phyloP scores from a whole-genome alignment of 2,113 vertebrate species.

The Ginglymostoma cirratum region DNA sequence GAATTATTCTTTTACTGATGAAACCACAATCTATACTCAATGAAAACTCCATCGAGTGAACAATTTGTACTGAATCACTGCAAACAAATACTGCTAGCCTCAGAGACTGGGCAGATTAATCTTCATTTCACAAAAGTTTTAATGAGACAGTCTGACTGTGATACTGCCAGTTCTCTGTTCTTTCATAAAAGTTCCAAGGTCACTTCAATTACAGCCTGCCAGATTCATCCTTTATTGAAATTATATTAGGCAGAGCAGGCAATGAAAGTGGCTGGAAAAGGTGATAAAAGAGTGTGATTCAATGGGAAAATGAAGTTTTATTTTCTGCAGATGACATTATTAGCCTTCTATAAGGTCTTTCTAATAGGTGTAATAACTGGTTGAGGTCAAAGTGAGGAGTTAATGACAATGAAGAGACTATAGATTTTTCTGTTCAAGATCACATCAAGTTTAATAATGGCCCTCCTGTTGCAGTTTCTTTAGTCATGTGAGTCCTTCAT shows the following conservation, averaged over 20 bases:
- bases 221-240: neutral
- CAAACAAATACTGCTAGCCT: neutral
- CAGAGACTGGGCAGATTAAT: neutral
- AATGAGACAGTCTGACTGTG: neutral
- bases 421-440: neutral
- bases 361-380: neutral
- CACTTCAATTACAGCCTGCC: neutral
- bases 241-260: neutral
- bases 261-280: neutral
- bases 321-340: neutral
- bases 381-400: neutral
- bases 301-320: neutral
- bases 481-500: neutral
- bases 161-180: neutral
- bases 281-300: neutral
- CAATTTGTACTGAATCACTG: neutral
- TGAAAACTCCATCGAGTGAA: neutral
- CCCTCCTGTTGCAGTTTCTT: neutral
- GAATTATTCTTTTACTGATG: neutral
- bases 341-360: neutral
- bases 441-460: neutral
- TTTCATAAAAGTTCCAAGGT: neutral
- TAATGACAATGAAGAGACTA: neutral
- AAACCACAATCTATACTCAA: neutral
- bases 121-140: neutral